A percentile compares a stretch with the other conserved stretches of the same genome.
phyloP scores from a whole-genome alignment of 2,888 invertebrate genomes.

The Cosmorhoe ocellata region DNA sequence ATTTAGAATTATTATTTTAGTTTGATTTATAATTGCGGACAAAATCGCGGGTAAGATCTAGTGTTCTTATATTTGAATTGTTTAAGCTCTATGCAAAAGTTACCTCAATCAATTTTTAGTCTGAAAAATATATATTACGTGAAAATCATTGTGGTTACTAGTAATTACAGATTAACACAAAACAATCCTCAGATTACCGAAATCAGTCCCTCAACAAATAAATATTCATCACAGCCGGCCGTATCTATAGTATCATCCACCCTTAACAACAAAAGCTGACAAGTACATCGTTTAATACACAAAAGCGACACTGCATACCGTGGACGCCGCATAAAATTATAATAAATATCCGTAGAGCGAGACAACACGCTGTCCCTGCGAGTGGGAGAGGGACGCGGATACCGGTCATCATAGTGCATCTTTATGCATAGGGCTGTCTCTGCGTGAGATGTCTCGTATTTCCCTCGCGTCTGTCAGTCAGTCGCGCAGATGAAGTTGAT shows the following conservation, averaged over 20 bases:
- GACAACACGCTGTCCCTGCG: slow-evolving; percentile 27
- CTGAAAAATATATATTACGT: too few relatives aligned
- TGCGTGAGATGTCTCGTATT: slow-evolving; percentile 27
- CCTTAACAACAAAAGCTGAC: slow-evolving; percentile 64
- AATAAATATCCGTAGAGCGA: slow-evolving; percentile 71
- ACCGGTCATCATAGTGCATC: slow-evolving; percentile 52
- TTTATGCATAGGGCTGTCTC: slow-evolving; percentile 43
- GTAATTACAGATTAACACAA: slow-evolving; percentile 69
- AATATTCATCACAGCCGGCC: slow-evolving; percentile 61
- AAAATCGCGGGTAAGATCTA: too few relatives aligned
- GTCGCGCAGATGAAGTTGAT: slow-evolving; percentile 26
- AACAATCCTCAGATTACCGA: slow-evolving; percentile 63
- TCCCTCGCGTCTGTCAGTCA: slow-evolving; percentile 37
- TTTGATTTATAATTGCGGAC: too few relatives aligned
- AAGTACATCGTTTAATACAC: slow-evolving; percentile 75
- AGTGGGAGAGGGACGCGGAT: slow-evolving; percentile 37
- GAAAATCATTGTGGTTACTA: slow-evolving; percentile 9
- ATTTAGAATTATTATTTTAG: too few relatives aligned
- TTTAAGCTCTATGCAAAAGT: too few relatives aligned
- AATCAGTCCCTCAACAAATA: slow-evolving; percentile 60
- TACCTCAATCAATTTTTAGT: too few relatives aligned
- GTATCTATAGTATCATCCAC: slow-evolving; percentile 41
- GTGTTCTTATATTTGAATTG: too few relatives aligned
- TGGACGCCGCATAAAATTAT: slow-evolving; percentile 79
- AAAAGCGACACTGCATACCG: slow-evolving; percentile 57